These are phyloP conservation scores for Silvanus unidentatus DNA, from an alignment of 2,888 invertebrate genomes.

Conservation along the genomic window DNA sequence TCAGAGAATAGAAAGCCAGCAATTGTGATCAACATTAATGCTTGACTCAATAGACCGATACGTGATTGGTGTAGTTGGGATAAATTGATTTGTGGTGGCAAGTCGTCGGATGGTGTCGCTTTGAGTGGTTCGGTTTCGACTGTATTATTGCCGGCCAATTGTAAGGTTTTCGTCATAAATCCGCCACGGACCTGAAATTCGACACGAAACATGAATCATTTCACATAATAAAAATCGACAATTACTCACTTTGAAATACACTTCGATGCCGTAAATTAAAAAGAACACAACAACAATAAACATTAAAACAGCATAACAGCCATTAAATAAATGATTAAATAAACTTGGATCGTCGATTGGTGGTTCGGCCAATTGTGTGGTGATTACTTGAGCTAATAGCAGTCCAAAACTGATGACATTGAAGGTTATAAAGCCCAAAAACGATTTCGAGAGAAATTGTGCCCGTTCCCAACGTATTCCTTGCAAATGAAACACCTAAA, in stretches of 20 bases:
- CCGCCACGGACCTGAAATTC: constrained; percentile 82
- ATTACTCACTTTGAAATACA: constrained; percentile 83
- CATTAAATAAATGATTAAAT: constrained; percentile 85
- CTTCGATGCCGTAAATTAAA: constrained; percentile 89
- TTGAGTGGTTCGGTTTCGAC: constrained; percentile 35
- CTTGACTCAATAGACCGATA: constrained; percentile 81
- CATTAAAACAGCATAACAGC: constrained; percentile 84
- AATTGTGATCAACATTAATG: constrained; percentile 83
- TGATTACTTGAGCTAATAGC: constrained; percentile 66
- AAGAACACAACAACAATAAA: constrained; percentile 89
- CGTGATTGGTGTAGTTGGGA: constrained; percentile 89
- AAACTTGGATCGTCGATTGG: constrained; percentile 56
- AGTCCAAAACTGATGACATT: constrained; percentile 84
- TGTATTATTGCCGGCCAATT: constrained; percentile 27
- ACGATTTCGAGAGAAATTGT: constrained; percentile 85
- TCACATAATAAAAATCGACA: background rate
- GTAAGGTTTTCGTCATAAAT: constrained; percentile 58
- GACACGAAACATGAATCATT: constrained; percentile 44
- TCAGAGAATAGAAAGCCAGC: constrained; percentile 87
- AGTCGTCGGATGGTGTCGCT: constrained; percentile 22
- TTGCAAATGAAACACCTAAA: constrained; percentile 80
- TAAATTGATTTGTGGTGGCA: constrained; percentile 57
- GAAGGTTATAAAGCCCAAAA: constrained; percentile 83
- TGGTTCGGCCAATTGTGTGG: constrained; percentile 49
- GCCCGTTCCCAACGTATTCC: constrained; percentile 84